phyloP scores from a whole-genome alignment of 2,797 vertebrate genomes.

The Peromyscus aztecus region DNA sequence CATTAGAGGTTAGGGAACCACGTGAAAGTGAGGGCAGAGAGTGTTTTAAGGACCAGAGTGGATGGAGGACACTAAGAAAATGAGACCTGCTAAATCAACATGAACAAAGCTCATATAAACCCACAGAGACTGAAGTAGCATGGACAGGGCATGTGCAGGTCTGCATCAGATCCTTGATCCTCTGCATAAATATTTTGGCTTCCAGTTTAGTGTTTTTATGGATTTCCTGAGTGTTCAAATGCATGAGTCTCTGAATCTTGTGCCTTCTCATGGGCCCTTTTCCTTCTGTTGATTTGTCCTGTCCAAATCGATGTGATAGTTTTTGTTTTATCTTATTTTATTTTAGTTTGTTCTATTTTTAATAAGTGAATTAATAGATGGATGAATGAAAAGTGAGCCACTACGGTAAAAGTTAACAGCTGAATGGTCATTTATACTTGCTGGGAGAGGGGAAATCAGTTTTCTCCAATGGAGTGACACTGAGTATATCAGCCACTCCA shows the following conservation, averaged over 20 bases:
- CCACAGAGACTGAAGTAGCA: background rate
- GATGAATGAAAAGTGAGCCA: background rate
- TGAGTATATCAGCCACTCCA: background rate
- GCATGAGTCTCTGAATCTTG: background rate
- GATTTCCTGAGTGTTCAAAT: background rate
- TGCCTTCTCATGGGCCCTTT: background rate
- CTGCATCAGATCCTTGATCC: too few species aligned
- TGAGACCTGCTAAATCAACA: background rate
- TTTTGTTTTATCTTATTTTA: background rate
- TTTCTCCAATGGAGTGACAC: background rate
- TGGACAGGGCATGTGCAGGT: background rate
- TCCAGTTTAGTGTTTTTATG: background rate
- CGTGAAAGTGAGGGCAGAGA: background rate
- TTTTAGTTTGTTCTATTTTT: background rate
- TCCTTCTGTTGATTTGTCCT: background rate
- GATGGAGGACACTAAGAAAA: background rate
- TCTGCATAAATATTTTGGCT: background rate
- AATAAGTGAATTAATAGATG: background rate
- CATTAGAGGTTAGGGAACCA: background rate
- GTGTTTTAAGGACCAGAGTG: background rate
- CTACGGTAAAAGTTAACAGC: background rate
- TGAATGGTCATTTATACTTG: background rate
- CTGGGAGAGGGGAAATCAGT: background rate
- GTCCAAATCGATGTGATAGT: background rate
- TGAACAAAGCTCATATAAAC: background rate